Percentiles rank a stretch among this genome's conserved stretches.
These are phyloP conservation scores for Prinia subflava DNA, from an alignment of 2,113 vertebrate genomes.

Conservation along the genomic window DNA sequence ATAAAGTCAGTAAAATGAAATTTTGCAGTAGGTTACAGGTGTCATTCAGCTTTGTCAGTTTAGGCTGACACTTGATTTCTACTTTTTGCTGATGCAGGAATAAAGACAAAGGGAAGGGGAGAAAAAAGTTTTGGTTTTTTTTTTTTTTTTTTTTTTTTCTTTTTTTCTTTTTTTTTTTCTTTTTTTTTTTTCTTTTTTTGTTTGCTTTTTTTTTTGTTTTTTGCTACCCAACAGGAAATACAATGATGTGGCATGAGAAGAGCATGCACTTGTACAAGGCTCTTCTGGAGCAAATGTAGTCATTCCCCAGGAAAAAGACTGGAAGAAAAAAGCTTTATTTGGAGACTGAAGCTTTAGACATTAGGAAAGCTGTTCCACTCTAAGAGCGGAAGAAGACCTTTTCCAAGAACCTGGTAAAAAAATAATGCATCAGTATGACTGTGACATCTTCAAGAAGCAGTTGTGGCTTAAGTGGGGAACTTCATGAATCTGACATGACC, in stretches of 20 bases:
- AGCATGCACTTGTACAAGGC: neutral
- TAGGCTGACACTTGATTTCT: neutral
- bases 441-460: neutral
- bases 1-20: neutral
- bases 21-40: neutral
- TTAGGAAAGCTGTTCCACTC: neutral
- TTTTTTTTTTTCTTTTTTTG: too few relatives aligned
- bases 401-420: neutral
- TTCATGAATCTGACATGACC: neutral
- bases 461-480: neutral
- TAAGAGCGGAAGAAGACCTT: neutral
- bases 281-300: neutral
- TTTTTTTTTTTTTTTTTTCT: neutral
- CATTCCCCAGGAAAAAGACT: neutral
- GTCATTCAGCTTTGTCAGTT: neutral
- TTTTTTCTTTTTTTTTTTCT: too few relatives aligned
- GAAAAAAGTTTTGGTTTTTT: neutral
- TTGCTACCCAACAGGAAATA: neutral
- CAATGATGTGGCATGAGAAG: accelerated
- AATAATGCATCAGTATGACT: neutral
- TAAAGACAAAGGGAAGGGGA: neutral
- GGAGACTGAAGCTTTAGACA: neutral
- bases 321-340: neutral
- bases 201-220: too few relatives aligned
- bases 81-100: neutral